Evolutionary conservation across 1,140 invertebrate genomes (phyloP).

Genomic region (Drosophila ohnishii): DNA sequence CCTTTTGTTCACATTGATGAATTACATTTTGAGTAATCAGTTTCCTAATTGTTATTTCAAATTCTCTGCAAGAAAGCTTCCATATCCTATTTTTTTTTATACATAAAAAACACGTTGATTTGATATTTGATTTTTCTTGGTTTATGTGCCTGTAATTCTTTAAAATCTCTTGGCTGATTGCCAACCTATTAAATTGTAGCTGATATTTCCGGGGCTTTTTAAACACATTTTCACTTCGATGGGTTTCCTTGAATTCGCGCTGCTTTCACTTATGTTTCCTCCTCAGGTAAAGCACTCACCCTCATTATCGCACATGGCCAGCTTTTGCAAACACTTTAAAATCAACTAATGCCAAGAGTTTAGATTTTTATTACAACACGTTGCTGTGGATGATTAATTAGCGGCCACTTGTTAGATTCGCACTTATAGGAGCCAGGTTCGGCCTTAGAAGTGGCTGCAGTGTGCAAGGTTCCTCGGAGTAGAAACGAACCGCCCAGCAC

Average conservation of each 20-base stretch:
- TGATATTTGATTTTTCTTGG: no score
- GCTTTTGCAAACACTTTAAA: conserved; percentile 13
- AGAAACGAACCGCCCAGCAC: conserved; percentile 24
- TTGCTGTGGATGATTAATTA: conserved; percentile 45
- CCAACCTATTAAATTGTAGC: neutral
- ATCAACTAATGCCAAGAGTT: conserved; percentile 1
- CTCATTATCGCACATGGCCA: conserved; percentile 47
- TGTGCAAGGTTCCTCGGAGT: conserved; percentile 1
- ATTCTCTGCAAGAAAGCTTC: neutral
- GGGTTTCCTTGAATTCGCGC: neutral
- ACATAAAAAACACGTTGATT: neutral
- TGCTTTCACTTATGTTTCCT: conserved; percentile 24
- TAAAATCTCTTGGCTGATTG: neutral
- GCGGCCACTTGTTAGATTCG: conserved; percentile 45
- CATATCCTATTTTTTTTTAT: neutral
- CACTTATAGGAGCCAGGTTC: neutral
- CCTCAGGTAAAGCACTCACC: conserved; percentile 28
- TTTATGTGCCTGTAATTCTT: no score
- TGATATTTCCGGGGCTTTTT: neutral
- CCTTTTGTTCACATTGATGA: neutral
- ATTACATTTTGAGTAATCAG: neutral
- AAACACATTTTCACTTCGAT: neutral
- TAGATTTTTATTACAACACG: conserved; percentile 19
- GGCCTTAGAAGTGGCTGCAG: conserved; percentile 18
- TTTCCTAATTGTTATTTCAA: no score